phyloP scores from a whole-genome alignment of 2,888 invertebrate genomes.

The Chaetogeoica ovagalla region DNA sequence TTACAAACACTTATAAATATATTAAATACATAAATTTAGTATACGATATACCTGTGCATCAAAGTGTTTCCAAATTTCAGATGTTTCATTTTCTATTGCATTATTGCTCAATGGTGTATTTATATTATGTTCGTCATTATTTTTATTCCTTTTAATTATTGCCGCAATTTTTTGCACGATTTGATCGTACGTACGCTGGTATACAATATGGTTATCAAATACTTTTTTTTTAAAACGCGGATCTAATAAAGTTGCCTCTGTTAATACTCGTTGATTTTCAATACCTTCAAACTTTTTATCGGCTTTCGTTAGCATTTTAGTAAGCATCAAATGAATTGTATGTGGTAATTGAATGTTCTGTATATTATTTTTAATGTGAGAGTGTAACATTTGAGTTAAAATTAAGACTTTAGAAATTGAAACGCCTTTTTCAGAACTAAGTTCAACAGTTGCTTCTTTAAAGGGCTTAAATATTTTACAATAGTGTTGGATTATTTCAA shows the following conservation, averaged over 20 bases:
- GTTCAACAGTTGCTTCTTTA: conserved; percentile 53
- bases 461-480: conserved; percentile 53
- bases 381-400: conserved; percentile 25
- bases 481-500: conserved; percentile 43
- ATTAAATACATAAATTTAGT: no score
- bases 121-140: no score
- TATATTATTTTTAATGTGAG: no score
- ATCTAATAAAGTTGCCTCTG: conserved; percentile 50
- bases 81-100: no score
- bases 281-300: conserved; percentile 52
- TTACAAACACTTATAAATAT: no score
- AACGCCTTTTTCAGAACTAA: conserved; percentile 39
- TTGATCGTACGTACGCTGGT: not conserved
- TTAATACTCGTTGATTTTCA: conserved; percentile 51
- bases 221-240: conserved; percentile 50
- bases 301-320: conserved; percentile 50
- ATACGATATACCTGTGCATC: no score
- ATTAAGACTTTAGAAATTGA: conserved; percentile 45
- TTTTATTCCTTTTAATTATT: no score
- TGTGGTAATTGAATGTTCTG: no score
- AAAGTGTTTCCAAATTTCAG: no score
- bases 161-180: not conserved
- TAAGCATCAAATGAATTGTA: conserved; percentile 30
- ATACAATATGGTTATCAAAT: not conserved
- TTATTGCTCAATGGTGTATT: no score